A percentile compares a stretch with the other conserved stretches of the same genome.
Evolutionary conservation across 2,797 vertebrate species (phyloP).

Genomic region (Gastrophryne carolinensis): DNA sequence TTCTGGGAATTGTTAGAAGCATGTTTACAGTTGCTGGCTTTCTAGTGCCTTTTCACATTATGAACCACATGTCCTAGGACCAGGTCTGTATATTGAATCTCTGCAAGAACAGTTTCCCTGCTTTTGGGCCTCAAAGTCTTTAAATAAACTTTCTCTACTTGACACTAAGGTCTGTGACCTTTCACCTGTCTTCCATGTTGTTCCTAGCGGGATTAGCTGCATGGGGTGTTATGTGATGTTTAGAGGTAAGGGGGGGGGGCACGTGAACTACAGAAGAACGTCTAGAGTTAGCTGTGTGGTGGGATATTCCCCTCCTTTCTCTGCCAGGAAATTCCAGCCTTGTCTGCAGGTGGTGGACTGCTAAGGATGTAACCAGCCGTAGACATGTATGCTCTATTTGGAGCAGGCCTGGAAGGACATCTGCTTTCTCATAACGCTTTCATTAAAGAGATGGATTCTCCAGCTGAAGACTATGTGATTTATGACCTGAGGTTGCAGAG

Average conservation of each 20-base stretch:
- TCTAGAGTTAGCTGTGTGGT: constrained; percentile 1
- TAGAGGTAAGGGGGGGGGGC: background rate
- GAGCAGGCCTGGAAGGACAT: constrained; percentile 58
- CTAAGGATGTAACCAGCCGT: constrained; percentile 60
- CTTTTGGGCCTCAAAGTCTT: background rate
- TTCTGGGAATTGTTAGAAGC: too few species aligned
- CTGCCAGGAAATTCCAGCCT: constrained; percentile 56
- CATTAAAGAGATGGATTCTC: constrained; percentile 86
- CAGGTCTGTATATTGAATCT: background rate
- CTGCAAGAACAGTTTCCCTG: background rate
- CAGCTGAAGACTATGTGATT: constrained; percentile 77
- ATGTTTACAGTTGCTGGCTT: too few species aligned
- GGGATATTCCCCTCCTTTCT: background rate
- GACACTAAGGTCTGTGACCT: background rate
- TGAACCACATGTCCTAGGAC: background rate
- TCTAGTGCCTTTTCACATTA: too few species aligned
- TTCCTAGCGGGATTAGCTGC: background rate
- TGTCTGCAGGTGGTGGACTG: constrained; percentile 63
- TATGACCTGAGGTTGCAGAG: constrained; percentile 68
- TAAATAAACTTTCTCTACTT: background rate
- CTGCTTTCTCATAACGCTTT: constrained; percentile 83
- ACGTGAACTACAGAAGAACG: background rate
- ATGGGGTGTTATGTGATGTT: background rate
- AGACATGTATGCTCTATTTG: constrained; percentile 62
- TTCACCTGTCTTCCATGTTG: background rate